Evolutionary conservation across 2,113 vertebrate species (phyloP).

Genomic region (Eidolon helvum): DNA sequence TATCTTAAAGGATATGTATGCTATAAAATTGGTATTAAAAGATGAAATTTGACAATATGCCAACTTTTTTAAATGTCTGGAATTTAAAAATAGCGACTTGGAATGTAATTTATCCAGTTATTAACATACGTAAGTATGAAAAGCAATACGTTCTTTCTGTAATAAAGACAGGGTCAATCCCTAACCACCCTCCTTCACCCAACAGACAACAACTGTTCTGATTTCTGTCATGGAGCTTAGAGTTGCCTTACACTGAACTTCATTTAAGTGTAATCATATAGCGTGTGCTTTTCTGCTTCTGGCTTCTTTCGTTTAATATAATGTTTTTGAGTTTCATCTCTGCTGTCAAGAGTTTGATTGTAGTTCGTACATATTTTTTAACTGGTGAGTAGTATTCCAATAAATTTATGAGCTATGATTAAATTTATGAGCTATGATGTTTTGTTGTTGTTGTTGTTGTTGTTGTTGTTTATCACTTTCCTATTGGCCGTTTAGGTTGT

Average conservation of each 20-base stretch:
- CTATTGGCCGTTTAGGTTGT: neutral
- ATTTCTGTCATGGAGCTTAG: neutral
- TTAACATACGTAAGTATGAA: neutral
- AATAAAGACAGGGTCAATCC: neutral
- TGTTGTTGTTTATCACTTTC: neutral
- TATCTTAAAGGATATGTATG: neutral
- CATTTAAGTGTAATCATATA: neutral
- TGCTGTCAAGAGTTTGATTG: neutral
- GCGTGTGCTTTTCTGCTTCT: neutral
- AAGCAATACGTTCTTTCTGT: neutral
- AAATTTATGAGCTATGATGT: neutral
- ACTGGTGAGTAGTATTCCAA: neutral
- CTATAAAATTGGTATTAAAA: slow-evolving; percentile 17
- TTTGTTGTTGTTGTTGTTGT: no score
- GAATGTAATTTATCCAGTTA: neutral
- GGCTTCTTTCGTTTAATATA: neutral
- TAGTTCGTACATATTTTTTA: neutral
- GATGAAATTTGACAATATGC: neutral
- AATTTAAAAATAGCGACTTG: neutral
- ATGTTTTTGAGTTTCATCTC: neutral
- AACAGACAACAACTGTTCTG: neutral
- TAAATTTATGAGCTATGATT: neutral
- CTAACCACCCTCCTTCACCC: neutral
- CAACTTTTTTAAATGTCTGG: neutral
- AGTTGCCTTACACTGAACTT: neutral